A percentile compares a stretch with the other conserved stretches of the same genome.
phyloP scores from a whole-genome alignment of 2,113 vertebrate genomes.

The Corythaixoides concolor region DNA sequence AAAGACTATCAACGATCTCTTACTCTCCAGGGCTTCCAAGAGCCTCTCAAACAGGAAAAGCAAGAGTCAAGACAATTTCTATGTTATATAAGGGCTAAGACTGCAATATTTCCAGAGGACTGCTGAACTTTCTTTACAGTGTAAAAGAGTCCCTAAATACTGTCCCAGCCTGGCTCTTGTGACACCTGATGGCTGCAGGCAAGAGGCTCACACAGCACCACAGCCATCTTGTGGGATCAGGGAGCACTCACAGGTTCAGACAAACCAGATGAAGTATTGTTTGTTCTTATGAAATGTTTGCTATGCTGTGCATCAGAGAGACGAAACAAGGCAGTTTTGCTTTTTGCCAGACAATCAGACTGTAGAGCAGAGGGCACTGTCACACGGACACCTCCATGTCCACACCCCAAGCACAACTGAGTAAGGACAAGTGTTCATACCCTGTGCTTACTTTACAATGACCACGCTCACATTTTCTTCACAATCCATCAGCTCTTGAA shows the following conservation, averaged over 20 bases:
- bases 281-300: not conserved
- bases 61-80: not conserved
- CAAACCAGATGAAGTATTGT: rapidly evolving
- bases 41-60: rapidly evolving
- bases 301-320: not conserved
- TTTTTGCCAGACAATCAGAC: not conserved
- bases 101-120: not conserved
- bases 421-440: not conserved
- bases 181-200: not conserved
- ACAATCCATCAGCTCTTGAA: not conserved
- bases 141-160: not conserved
- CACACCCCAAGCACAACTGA: not conserved
- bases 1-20: not conserved
- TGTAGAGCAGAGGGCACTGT: not conserved
- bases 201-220: not conserved
- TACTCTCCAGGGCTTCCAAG: not conserved
- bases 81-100: not conserved
- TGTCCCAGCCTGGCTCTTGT: not conserved
- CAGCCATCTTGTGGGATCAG: not conserved
- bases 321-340: not conserved
- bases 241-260: not conserved
- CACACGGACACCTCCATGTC: not conserved
- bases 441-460: not conserved
- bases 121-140: not conserved
- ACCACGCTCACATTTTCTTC: not conserved